A percentile compares a stretch with the other conserved stretches of the same genome.
These are phyloP conservation scores for Chelmon rostratus DNA, from an alignment of 2,797 vertebrate genomes.

Conservation along the genomic window DNA sequence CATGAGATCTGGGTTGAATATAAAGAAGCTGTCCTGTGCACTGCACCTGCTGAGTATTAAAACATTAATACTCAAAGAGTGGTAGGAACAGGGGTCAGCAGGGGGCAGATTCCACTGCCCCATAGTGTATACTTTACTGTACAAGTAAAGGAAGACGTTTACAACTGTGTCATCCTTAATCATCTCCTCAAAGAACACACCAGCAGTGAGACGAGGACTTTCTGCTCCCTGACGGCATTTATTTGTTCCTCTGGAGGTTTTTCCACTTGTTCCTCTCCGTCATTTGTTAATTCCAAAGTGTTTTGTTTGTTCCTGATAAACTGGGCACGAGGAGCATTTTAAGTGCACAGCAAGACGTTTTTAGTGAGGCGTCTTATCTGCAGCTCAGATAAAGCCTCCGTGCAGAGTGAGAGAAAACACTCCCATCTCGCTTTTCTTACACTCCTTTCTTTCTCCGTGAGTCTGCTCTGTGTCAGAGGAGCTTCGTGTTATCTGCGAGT, in stretches of 20 bases:
- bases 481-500: constrained; percentile 40
- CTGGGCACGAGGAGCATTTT: constrained; percentile 55
- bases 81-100: background rate
- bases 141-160: too few species aligned
- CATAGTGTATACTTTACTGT: too few species aligned
- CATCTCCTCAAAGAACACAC: constrained; percentile 8
- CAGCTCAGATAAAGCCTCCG: constrained; percentile 45
- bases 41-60: background rate
- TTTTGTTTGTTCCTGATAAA: constrained; percentile 55
- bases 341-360: constrained; percentile 54
- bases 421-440: constrained; percentile 47
- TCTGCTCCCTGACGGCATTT: constrained; percentile 1
- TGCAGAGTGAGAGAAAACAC: constrained; percentile 59
- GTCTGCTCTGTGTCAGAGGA: constrained; percentile 62
- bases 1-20: background rate
- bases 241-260: constrained; percentile 2
- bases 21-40: background rate
- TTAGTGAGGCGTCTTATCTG: constrained; percentile 54
- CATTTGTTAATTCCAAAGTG: constrained; percentile 12
- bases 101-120: background rate
- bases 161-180: constrained; percentile 2
- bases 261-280: background rate
- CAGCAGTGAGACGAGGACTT: background rate
- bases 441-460: constrained; percentile 12
- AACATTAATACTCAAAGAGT: background rate